Evolutionary conservation across 2,888 invertebrate species (phyloP).

Genomic region (Cryptocheilus praepositus): DNA sequence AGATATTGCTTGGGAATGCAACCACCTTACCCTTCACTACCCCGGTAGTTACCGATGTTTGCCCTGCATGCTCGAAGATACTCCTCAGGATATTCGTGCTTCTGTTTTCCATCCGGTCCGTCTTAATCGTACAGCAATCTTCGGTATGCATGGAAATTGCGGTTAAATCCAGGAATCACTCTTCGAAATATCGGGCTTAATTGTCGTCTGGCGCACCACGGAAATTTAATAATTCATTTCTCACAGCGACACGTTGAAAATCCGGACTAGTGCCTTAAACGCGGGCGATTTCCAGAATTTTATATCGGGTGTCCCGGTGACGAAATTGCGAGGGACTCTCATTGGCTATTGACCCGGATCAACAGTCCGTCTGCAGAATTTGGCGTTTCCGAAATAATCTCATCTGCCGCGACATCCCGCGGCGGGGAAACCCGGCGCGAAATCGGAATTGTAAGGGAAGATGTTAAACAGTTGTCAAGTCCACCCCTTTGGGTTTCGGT

Average conservation of each 20-base stretch:
- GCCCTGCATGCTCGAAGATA: slow-evolving; percentile 49
- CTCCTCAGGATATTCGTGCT: slow-evolving; percentile 17
- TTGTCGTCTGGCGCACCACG: not conserved
- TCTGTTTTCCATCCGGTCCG: slow-evolving; percentile 15
- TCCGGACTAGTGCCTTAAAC: too few species aligned
- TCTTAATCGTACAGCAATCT: slow-evolving; percentile 25
- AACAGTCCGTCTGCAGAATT: too few species aligned
- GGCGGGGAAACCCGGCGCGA: slow-evolving; percentile 10
- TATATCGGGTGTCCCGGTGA: too few species aligned
- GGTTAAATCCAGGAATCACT: too few species aligned
- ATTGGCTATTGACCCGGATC: too few species aligned
- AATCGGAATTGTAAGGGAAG: slow-evolving; percentile 57
- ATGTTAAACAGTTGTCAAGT: slow-evolving; percentile 71
- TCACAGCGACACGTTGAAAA: not conserved
- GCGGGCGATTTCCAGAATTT: too few species aligned
- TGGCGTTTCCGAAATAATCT: not conserved
- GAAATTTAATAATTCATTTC: too few species aligned
- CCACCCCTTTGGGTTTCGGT: slow-evolving; percentile 55
- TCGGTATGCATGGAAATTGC: slow-evolving; percentile 13
- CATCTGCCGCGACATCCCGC: not conserved
- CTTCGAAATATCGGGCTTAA: too few species aligned
- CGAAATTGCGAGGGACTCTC: too few species aligned
- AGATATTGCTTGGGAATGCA: slow-evolving; percentile 64
- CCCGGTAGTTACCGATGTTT: slow-evolving; percentile 58
- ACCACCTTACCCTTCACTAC: slow-evolving; percentile 50